These are phyloP conservation scores for Leptodactylus fuscus DNA, from an alignment of 2,113 vertebrate species.

Conservation along the genomic window DNA sequence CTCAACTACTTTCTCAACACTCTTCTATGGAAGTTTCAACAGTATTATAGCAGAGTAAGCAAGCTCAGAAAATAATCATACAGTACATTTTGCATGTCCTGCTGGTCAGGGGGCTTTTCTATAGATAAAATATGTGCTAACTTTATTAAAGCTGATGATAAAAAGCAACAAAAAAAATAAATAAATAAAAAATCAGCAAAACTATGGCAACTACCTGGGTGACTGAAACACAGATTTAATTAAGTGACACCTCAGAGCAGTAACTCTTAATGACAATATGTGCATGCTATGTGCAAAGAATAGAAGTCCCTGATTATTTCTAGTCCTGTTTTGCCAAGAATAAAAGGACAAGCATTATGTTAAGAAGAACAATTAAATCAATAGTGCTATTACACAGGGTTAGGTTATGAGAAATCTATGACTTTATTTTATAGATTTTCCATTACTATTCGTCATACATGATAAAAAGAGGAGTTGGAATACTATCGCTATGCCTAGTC, in stretches of 20 bases:
- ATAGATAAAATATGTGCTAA: no score
- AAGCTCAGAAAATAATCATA: no score
- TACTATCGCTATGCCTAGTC: not conserved
- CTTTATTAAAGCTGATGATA: no score
- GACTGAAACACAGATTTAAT: not conserved
- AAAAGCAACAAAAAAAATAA: no score
- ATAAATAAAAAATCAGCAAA: not conserved
- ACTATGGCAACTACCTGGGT: not conserved
- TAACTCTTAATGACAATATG: not conserved
- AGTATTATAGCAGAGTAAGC: no score
- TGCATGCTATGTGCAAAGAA: constrained; percentile 18
- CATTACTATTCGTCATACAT: constrained; percentile 26
- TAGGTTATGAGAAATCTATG: constrained; percentile 50
- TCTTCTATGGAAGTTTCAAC: no score
- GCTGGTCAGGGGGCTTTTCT: no score
- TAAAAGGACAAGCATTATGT: constrained; percentile 48
- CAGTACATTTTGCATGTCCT: no score
- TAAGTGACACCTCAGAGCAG: not conserved
- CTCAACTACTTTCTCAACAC: no score
- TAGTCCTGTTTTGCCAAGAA: constrained; percentile 33
- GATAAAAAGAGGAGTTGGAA: constrained; percentile 26
- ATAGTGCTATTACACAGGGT: constrained; percentile 44
- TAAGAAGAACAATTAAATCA: constrained; percentile 55
- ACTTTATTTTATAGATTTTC: constrained; percentile 50
- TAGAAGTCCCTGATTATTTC: not conserved